Evolutionary conservation across 1,140 invertebrate species (phyloP), one percentile per base, ranked within the genome.

Genomic region (Tetramorium parvispinum): DNA sequence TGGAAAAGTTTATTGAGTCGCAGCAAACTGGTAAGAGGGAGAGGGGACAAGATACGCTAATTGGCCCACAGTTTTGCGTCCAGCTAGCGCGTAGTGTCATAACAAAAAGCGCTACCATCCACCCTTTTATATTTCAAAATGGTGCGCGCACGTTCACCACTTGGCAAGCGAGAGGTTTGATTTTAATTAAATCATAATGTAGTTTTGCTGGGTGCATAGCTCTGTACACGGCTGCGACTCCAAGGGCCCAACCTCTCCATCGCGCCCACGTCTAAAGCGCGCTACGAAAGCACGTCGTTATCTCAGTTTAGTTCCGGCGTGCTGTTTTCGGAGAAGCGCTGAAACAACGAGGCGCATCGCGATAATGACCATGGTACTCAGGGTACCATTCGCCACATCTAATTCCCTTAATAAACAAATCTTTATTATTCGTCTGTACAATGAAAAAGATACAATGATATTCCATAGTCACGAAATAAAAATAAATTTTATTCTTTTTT

Each of bases 131-230:
- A 49, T 75, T 24, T 75, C 79, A 83, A 83, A 83, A 83, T 21
- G 78, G 13, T 77, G 66, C 49, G 53, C 61, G 73, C 27, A 57
- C 37, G 57, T 68, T 77, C 59, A 43, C 49, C 57, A n/a, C 32
- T 21, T 59, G 51, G 71, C 68, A 63, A 63, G 68, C 87, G 57
- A 27, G 55, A 66, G 79, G 75, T 91, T 90, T 75, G 76, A 63
- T 90, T 91, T 91, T 91, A 91, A 91, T 91, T 91, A 91, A 90
- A 91, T 91, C 71, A 90, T 88, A 90, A 90, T 90, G 76, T 77
- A 85, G 79, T 87, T 87, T 85, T 73, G 85, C 53, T 32, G 53
- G 66, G 16, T 27, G 75, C 63, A 43, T 49, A 46, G 70, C 79
- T 77, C n/a, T 24, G 24, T 83, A 51, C 51, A 32, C 61, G 46